Percentiles rank a stretch among this genome's conserved stretches.
Evolutionary conservation across 92 coral and sea anemone genomes (phyloP).

Genomic region (Paragorgia papillata): DNA sequence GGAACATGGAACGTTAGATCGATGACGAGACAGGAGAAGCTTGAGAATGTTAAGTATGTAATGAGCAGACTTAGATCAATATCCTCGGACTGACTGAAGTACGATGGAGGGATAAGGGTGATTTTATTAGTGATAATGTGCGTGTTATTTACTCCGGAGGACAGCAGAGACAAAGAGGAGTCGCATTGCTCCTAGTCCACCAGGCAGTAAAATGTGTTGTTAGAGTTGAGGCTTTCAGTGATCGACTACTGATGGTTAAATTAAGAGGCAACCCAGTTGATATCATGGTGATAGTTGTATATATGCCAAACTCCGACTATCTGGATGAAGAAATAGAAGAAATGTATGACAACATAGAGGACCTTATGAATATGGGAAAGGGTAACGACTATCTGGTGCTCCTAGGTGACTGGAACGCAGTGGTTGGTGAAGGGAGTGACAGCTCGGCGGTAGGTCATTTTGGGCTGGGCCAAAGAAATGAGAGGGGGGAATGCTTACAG

Average conservation of each 20-base stretch:
- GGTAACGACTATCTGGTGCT: conserved; percentile 34
- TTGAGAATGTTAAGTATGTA: conserved; percentile 14
- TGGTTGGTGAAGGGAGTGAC: conserved; percentile 26
- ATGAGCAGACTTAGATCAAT: not conserved
- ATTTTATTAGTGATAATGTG: conserved; percentile 10
- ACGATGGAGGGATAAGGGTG: conserved; percentile 14
- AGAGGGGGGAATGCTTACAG: conserved; percentile 12
- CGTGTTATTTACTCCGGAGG: conserved; percentile 37
- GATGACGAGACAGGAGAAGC: not conserved
- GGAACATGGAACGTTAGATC: conserved; percentile 23
- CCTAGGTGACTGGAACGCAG: conserved; percentile 43
- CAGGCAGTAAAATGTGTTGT: conserved; percentile 21
- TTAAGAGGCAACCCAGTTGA: conserved; percentile 36
- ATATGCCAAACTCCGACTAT: conserved; percentile 39
- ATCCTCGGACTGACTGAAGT: conserved; percentile 31
- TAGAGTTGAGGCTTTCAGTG: conserved; percentile 19
- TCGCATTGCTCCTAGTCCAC: conserved; percentile 2
- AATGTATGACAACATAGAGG: conserved; percentile 36
- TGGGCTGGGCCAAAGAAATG: too few species aligned
- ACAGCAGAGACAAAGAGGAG: conserved; percentile 30
- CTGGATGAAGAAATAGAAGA: conserved; percentile 43
- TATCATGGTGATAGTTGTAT: conserved; percentile 8
- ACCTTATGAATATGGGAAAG: conserved; percentile 12
- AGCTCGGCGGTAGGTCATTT: not conserved
- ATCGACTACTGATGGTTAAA: conserved; percentile 41